phyloP scores from a whole-genome alignment of 2,113 vertebrate genomes.

The Epinephelus cyanopodus region DNA sequence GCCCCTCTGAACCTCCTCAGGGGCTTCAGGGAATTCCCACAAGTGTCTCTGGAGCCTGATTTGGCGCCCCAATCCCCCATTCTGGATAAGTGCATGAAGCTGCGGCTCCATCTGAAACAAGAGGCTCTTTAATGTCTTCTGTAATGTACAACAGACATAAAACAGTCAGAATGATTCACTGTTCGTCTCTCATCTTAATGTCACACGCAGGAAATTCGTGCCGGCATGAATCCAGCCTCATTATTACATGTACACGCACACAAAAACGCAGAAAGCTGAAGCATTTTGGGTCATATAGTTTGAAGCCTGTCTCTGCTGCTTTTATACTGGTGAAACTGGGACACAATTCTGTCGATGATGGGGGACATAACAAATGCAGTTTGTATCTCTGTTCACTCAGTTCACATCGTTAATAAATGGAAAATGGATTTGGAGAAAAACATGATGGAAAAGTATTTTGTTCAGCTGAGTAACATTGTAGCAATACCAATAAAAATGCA shows the following conservation, averaged over 20 bases:
- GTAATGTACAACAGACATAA: slow-evolving; percentile 56
- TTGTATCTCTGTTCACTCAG: neutral
- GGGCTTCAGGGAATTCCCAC: slow-evolving; percentile 42
- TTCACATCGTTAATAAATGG: neutral
- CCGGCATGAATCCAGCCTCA: slow-evolving; percentile 57
- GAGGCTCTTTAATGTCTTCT: slow-evolving; percentile 49
- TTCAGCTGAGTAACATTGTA: neutral
- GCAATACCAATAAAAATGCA: neutral
- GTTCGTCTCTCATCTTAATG: slow-evolving; percentile 48
- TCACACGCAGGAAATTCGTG: slow-evolving; percentile 62
- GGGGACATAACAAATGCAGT: neutral
- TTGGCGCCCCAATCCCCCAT: slow-evolving; percentile 26
- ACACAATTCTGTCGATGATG: slow-evolving; percentile 1
- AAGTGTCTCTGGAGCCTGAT: slow-evolving; percentile 35
- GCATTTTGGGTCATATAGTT: slow-evolving; percentile 34
- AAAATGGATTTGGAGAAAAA: neutral
- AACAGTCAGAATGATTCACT: slow-evolving; percentile 57
- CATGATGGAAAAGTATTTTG: neutral
- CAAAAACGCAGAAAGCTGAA: neutral
- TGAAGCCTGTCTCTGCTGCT: neutral
- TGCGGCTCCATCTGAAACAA: slow-evolving; percentile 50
- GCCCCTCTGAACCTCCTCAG: neutral
- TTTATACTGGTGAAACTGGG: slow-evolving; percentile 12
- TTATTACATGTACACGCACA: slow-evolving; percentile 18
- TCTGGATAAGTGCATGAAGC: slow-evolving; percentile 20